These are phyloP conservation scores for Pteromalus puparum DNA, from an alignment of 1,140 invertebrate genomes.

Conservation along the genomic window DNA sequence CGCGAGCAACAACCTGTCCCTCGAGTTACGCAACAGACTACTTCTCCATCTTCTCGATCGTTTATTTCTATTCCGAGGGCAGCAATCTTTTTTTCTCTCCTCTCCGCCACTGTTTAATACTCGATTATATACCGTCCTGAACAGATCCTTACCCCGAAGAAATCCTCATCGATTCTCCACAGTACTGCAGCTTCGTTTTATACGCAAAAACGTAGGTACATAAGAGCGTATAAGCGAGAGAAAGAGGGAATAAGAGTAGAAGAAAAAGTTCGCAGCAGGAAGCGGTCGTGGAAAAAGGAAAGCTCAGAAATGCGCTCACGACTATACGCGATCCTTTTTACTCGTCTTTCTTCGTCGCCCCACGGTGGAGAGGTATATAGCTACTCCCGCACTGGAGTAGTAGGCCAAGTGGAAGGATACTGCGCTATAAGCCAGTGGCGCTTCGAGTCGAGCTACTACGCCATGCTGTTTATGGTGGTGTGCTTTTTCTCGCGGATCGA, in stretches of 20 bases:
- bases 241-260: neutral
- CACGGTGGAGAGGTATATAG: neutral
- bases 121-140: neutral
- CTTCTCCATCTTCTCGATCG: no score
- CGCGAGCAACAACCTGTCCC: no score
- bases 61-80: no score
- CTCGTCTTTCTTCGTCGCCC: constrained; percentile 12
- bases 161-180: neutral
- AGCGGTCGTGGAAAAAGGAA: constrained; percentile 43
- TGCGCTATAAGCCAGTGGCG: constrained; percentile 4
- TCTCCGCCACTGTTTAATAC: neutral
- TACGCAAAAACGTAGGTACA: no score
- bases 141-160: neutral
- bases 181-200: no score
- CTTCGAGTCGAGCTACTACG: neutral
- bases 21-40: no score
- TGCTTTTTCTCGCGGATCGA: neutral
- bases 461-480: neutral
- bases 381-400: constrained; percentile 66
- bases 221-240: neutral
- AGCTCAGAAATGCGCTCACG: neutral
- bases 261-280: constrained; percentile 34
- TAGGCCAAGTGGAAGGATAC: constrained; percentile 72
- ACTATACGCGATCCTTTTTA: constrained; percentile 10
- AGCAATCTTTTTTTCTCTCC: neutral